These are phyloP conservation scores for Punctoribates punctum DNA, from an alignment of 2,888 invertebrate genomes.

Conservation along the genomic window DNA sequence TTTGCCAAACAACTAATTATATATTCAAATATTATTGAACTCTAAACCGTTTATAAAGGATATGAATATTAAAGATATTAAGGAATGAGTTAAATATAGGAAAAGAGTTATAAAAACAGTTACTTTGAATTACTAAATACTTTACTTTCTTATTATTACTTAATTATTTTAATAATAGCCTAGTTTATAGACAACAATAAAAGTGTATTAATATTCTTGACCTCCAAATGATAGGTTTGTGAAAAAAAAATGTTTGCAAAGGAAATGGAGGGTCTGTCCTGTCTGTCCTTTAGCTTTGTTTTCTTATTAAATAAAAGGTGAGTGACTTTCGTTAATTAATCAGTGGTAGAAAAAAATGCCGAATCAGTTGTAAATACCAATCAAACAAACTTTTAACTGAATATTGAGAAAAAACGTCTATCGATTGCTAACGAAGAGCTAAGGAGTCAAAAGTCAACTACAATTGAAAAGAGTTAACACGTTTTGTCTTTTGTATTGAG, in stretches of 20 bases:
- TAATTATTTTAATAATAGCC: not conserved
- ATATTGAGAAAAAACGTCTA: no score
- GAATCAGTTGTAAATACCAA: not conserved
- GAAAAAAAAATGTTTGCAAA: no score
- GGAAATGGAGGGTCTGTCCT: not conserved
- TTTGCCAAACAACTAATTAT: not conserved
- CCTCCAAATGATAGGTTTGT: constrained; percentile 17
- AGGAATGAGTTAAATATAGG: not conserved
- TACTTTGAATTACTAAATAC: not conserved
- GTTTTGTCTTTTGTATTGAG: not conserved
- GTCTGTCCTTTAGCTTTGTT: not conserved
- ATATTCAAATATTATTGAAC: constrained; percentile 7
- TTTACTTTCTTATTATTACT: not conserved
- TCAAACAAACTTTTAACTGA: not conserved
- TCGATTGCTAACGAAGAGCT: no score
- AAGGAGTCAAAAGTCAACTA: no score
- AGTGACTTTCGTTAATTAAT: constrained; percentile 31
- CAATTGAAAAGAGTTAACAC: no score
- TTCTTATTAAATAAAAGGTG: constrained; percentile 11
- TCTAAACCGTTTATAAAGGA: not conserved
- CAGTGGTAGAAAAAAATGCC: not conserved
- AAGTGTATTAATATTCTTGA: not conserved
- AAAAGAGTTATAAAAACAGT: not conserved
- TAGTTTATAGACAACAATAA: not conserved
- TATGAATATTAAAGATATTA: constrained; percentile 7